Evolutionary conservation across 2,888 invertebrate species (phyloP).

Genomic region (Teleiodes luculella): DNA sequence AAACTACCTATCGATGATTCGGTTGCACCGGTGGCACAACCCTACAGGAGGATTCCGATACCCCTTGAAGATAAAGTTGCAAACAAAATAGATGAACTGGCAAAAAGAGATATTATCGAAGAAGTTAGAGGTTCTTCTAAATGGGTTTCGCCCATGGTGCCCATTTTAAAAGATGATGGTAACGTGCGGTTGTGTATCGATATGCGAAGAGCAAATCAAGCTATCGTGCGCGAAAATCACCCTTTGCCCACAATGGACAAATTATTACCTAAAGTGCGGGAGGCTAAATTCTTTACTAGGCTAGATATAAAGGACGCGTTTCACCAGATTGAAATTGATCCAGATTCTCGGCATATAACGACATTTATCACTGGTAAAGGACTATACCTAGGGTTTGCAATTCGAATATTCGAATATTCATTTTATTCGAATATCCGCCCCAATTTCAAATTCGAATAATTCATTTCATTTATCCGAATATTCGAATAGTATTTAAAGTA

Average conservation of each 20-base stretch:
- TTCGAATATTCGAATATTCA: no score
- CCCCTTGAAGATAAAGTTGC: constrained; percentile 22
- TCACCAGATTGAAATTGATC: constrained; percentile 20
- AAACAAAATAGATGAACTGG: constrained; percentile 20
- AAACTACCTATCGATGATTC: background rate
- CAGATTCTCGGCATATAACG: constrained; percentile 32
- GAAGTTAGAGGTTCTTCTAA: constrained; percentile 17
- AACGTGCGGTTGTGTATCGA: constrained; percentile 11
- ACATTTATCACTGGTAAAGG: constrained; percentile 45
- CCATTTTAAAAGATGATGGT: constrained; percentile 17
- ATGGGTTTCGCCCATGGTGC: constrained; percentile 25
- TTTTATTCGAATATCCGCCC: no score
- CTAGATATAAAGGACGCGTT: constrained; percentile 35
- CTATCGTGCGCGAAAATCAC: constrained; percentile 14
- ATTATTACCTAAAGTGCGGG: constrained; percentile 16
- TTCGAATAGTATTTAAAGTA: no score
- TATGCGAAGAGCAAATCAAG: constrained; percentile 12
- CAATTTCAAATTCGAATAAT: no score
- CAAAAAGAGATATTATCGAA: constrained; percentile 24
- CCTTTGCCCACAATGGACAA: constrained; percentile 19
- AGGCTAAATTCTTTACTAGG: constrained; percentile 31
- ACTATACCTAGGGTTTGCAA: no score
- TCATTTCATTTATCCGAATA: no score
- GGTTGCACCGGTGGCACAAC: background rate
- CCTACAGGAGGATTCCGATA: background rate